A percentile compares a stretch with the other conserved stretches of the same genome.
phyloP scores from a whole-genome alignment of 1,140 invertebrate species.

The Brevipalpus yothersi region DNA sequence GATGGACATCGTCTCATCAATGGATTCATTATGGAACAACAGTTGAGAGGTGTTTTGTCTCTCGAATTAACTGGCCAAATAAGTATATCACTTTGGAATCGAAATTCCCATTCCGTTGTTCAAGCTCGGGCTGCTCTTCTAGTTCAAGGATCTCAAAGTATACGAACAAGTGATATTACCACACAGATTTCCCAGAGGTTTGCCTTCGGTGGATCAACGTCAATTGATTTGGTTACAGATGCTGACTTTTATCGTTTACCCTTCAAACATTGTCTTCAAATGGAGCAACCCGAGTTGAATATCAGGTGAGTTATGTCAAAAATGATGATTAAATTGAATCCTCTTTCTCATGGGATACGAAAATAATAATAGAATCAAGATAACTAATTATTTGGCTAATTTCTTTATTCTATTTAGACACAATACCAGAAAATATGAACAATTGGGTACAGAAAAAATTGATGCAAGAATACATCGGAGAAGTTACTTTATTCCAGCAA shows the following conservation, averaged over 20 bases:
- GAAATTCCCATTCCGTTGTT: conserved; percentile 54
- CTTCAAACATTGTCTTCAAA: conserved; percentile 50
- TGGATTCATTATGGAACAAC: conserved; percentile 43
- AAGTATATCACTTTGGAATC: conserved; percentile 61
- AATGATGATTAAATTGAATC: no score
- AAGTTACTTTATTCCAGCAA: conserved; percentile 29
- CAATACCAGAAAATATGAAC: conserved; percentile 36
- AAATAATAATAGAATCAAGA: neutral
- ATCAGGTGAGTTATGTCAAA: conserved; percentile 28
- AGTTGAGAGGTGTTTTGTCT: conserved; percentile 41
- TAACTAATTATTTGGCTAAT: neutral
- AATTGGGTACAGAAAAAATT: conserved; percentile 21
- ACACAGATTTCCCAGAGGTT: conserved; percentile 15
- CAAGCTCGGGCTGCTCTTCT: conserved; percentile 42
- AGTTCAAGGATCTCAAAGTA: conserved; percentile 34
- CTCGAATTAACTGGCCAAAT: conserved; percentile 59
- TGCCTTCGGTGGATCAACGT: conserved; percentile 37
- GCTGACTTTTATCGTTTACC: conserved; percentile 46
- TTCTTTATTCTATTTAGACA: conserved; percentile 23
- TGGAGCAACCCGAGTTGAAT: conserved; percentile 38
- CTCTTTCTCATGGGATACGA: neutral
- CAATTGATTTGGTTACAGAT: conserved; percentile 44
- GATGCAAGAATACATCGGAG: conserved; percentile 34
- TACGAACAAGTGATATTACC: conserved; percentile 25
- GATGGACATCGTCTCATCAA: conserved; percentile 35